phyloP scores from a whole-genome alignment of 1,140 invertebrate species.

The Nixonia krombeini region DNA sequence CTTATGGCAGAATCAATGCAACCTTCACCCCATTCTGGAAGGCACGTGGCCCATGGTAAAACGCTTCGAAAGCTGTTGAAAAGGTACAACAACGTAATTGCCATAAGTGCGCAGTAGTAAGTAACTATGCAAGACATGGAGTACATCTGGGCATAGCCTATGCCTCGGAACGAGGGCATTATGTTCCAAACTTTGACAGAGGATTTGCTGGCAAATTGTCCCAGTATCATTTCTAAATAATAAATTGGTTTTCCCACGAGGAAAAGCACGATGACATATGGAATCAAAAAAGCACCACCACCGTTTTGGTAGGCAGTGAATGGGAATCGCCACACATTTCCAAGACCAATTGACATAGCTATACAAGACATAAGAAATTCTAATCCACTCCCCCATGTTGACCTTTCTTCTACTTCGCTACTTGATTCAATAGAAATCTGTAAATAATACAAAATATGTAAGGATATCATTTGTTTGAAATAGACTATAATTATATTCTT shows the following conservation, averaged over 20 bases:
- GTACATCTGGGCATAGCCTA: conserved; percentile 83
- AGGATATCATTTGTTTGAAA: too few relatives aligned
- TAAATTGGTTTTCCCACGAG: conserved; percentile 91
- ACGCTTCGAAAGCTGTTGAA: conserved; percentile 76
- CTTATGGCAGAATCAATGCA: conserved; percentile 52
- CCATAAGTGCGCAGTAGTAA: conserved; percentile 88
- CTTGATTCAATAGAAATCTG: background rate
- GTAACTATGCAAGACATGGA: conserved; percentile 77
- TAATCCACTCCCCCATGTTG: conserved; percentile 74
- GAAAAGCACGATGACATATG: conserved; percentile 86
- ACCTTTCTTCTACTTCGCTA: conserved; percentile 35
- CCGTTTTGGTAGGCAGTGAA: conserved; percentile 88
- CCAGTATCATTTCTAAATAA: conserved; percentile 87
- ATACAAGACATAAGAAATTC: conserved; percentile 76
- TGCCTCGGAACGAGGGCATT: conserved; percentile 74
- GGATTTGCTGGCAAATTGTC: conserved; percentile 83
- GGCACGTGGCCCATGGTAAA: conserved; percentile 79
- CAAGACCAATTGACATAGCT: conserved; percentile 83
- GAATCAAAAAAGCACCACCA: conserved; percentile 86
- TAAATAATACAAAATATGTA: too few relatives aligned
- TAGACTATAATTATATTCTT: too few relatives aligned
- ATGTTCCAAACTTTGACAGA: conserved; percentile 77
- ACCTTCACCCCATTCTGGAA: conserved; percentile 73
- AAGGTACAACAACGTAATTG: conserved; percentile 83
- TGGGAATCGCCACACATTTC: conserved; percentile 91